phyloP scores from a whole-genome alignment of 2,797 vertebrate genomes.

The Gambelia wislizenii region DNA sequence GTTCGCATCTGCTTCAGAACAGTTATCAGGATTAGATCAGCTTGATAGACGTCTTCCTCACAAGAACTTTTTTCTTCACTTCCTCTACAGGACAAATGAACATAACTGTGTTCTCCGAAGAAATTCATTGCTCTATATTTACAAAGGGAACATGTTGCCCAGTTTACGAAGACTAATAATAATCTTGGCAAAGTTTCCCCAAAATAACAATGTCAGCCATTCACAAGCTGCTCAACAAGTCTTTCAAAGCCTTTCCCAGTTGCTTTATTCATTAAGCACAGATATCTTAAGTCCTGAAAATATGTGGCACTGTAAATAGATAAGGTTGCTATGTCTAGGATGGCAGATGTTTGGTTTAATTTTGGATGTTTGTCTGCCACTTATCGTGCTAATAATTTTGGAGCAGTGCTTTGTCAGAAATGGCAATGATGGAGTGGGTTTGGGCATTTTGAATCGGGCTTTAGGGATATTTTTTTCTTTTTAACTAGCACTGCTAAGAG shows the following conservation, averaged over 20 bases:
- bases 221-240: conserved; percentile 32
- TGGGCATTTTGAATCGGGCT: not conserved
- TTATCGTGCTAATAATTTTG: not conserved
- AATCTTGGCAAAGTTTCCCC: conserved; percentile 15
- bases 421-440: not conserved
- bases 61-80: not conserved
- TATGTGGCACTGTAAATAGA: conserved; percentile 41
- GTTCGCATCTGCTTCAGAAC: conserved; percentile 35
- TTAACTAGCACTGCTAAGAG: not conserved
- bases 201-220: conserved; percentile 21
- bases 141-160: conserved; percentile 4
- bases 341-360: conserved; percentile 36
- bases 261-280: conserved; percentile 44
- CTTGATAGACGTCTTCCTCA: conserved; percentile 45
- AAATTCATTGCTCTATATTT: conserved; percentile 60
- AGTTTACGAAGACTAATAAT: conserved; percentile 54
- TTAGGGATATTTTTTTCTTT: not conserved
- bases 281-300: conserved; percentile 30
- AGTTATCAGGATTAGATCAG: conserved; percentile 43
- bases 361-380: not conserved
- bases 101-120: conserved; percentile 32
- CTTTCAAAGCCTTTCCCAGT: conserved; percentile 22
- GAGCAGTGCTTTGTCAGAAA: conserved; percentile 16
- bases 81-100: conserved; percentile 1
- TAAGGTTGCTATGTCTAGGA: not conserved